Evolutionary conservation across 2,888 invertebrate species (phyloP), one percentile per base, ranked within the genome.

Genomic region (Pteria penguin): DNA sequence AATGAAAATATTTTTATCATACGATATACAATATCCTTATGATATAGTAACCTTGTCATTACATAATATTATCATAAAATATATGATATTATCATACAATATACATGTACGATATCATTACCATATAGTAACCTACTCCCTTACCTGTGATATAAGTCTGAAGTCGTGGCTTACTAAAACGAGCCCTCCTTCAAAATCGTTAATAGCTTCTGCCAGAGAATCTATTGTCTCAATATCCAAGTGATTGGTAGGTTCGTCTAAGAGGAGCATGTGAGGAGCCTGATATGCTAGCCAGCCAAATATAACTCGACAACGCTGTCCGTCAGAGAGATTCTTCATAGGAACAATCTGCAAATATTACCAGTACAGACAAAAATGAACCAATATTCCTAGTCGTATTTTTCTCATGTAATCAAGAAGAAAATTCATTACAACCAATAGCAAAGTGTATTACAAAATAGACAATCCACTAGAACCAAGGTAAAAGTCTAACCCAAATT

Each of bases 121-220:
- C n/a, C n/a, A n/a, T n/a, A n/a, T n/a, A n/a, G n/a, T n/a, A n/a
- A n/a, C n/a, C n/a, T n/a, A n/a, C n/a, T n/a, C n/a, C 2, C 18
- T 4, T 91, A 98, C 98, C 95, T 99, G 99, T 93, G 96, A 97
- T 82, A 99, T 99, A 70, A 99, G 95, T 92, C 99, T 94, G 94
- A 99, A 99, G 94, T 99, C 99, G 96, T 99, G 99, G 93, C 98
- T 98, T 88, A 99, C 99, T 29, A 99, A 95, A 82, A 99, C 97
- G 96, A 99, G 96, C 84, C 99, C 99, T 60, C 99, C 99, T n/a
- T 98, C 97, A 91, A 98, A 99, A 90, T 98, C 97, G 91, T 97
- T 98, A 88, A 99, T 96, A 31, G 99, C 99, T 86, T 99, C 98
- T 0, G 97, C 99, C 72, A 99, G 94, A 0, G 99, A 97, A 93